Evolutionary conservation across 2,888 invertebrate genomes (phyloP).

Genomic region (Ophonus ardosiacus): DNA sequence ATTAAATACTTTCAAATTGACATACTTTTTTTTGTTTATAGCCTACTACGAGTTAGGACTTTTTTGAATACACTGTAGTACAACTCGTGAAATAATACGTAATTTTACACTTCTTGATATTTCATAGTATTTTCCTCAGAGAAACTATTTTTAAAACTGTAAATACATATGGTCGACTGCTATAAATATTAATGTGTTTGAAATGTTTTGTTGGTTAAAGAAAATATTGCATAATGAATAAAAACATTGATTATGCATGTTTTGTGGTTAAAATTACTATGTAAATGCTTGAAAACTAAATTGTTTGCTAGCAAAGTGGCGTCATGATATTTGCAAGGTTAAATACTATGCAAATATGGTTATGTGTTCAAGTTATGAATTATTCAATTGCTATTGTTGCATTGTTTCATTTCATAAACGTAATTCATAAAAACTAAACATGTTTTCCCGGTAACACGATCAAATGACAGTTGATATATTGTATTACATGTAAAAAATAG

Average conservation of each 20-base stretch:
- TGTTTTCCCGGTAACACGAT: not conserved
- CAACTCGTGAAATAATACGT: too few relatives aligned
- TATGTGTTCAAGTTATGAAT: conserved; percentile 13
- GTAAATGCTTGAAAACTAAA: not conserved
- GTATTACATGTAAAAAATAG: not conserved
- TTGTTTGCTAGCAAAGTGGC: not conserved
- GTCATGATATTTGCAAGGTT: conserved; percentile 1
- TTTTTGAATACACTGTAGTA: too few relatives aligned
- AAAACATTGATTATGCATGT: not conserved
- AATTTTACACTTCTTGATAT: too few relatives aligned
- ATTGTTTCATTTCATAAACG: conserved; percentile 14
- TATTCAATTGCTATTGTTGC: conserved; percentile 12
- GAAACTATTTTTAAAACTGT: too few relatives aligned
- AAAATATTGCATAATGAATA: not conserved
- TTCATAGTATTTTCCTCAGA: too few relatives aligned
- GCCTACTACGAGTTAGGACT: too few relatives aligned
- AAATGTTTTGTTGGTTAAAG: not conserved
- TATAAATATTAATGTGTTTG: too few relatives aligned
- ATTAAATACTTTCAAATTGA: too few relatives aligned
- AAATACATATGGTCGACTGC: too few relatives aligned
- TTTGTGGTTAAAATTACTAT: not conserved
- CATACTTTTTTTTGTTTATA: too few relatives aligned
- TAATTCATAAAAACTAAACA: not conserved
- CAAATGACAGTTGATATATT: not conserved
- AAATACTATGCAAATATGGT: conserved; percentile 16